These are phyloP conservation scores for Pseudomyrmex dendroicus DNA, from an alignment of 1,140 invertebrate species.

Conservation along the genomic window DNA sequence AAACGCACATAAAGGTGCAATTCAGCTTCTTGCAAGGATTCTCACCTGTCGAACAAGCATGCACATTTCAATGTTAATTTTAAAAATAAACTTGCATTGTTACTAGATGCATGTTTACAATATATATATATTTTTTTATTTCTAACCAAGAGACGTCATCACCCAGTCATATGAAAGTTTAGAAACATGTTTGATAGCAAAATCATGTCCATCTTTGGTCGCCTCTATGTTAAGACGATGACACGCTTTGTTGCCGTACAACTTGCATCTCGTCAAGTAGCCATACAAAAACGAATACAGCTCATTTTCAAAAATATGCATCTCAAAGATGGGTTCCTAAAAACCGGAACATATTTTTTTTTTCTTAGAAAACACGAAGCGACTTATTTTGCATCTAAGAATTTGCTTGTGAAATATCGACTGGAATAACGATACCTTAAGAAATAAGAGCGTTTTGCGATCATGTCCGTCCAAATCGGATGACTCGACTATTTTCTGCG, in stretches of 20 bases:
- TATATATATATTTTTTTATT: no score
- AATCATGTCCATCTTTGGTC: no score
- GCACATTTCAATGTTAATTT: not conserved
- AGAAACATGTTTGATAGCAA: no score
- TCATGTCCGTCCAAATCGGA: slow-evolving; percentile 91
- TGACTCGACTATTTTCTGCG: slow-evolving; percentile 91
- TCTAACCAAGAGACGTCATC: no score
- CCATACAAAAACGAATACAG: slow-evolving; percentile 86
- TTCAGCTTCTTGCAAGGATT: slow-evolving; percentile 84
- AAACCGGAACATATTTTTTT: no score
- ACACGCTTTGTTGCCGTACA: slow-evolving; percentile 78
- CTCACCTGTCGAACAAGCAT: slow-evolving; percentile 61
- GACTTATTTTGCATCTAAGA: no score
- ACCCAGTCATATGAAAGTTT: no score
- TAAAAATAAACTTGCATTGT: not conserved
- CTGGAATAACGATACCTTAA: not conserved
- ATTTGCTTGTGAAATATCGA: no score
- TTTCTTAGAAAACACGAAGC: no score
- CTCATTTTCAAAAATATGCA: slow-evolving; percentile 86
- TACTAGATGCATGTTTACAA: no score
- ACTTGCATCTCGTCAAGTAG: slow-evolving; percentile 84
- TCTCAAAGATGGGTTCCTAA: no score
- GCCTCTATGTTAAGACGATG: no score
- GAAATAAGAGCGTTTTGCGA: slow-evolving; percentile 82
- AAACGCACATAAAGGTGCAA: slow-evolving; percentile 87